Evolutionary conservation across 2,888 invertebrate species (phyloP).

Genomic region (Volucella bombylans): DNA sequence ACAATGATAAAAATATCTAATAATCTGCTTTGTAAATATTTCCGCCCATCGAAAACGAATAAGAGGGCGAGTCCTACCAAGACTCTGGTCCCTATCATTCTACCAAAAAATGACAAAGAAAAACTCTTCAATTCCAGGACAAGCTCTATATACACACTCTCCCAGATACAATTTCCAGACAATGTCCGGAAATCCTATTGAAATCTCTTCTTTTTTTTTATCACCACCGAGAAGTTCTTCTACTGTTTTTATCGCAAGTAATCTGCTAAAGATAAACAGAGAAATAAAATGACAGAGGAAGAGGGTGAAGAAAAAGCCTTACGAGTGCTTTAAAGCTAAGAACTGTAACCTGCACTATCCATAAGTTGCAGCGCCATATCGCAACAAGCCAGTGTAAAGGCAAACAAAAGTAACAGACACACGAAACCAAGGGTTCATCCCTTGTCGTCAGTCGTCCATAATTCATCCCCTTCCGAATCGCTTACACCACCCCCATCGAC

Average conservation of each 20-base stretch:
- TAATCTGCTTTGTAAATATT: slow-evolving; percentile 73
- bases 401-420: slow-evolving; percentile 54
- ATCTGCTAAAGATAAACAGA: slow-evolving; percentile 61
- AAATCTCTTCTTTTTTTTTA: slow-evolving; percentile 60
- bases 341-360: slow-evolving; percentile 16
- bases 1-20: slow-evolving; percentile 67
- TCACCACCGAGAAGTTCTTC: slow-evolving; percentile 65
- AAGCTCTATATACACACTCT: slow-evolving; percentile 20
- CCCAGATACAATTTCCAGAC: slow-evolving; percentile 68
- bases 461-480: slow-evolving; percentile 42
- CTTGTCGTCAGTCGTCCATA: slow-evolving; percentile 42
- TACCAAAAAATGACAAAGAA: slow-evolving; percentile 56
- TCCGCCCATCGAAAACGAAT: slow-evolving; percentile 55
- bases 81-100: neutral
- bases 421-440: slow-evolving; percentile 56
- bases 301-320: slow-evolving; percentile 6
- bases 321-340: neutral
- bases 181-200: slow-evolving; percentile 74
- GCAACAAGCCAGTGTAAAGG: slow-evolving; percentile 46
- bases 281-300: slow-evolving; percentile 22
- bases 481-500: slow-evolving; percentile 49
- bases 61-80: slow-evolving; percentile 25
- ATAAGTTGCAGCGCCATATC: neutral
- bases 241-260: slow-evolving; percentile 67
- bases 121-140: slow-evolving; percentile 57